Base-by-base conservation (phyloP, 2,888 invertebrate genomes). In the Hartigia nigra region DNA sequence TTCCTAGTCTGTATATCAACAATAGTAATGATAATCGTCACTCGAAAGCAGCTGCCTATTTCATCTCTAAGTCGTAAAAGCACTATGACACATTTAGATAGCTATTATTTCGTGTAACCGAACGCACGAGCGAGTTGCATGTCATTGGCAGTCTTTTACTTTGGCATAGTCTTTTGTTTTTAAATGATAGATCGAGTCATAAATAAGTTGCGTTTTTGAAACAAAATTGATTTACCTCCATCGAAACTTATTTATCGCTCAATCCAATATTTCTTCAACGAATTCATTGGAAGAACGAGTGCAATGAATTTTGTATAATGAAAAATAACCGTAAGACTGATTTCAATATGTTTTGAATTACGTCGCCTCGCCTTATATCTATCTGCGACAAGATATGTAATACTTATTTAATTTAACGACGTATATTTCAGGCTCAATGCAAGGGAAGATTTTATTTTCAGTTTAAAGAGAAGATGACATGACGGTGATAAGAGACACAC, bases 11-110 rank as follows among this genome's bases (percentile, higher is more conserved):
- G 23, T 23, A 55, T 23, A 55, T 55, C 9, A 9, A 23, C 23
- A 55, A 55, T 55, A 55, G 9, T 9, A 55, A 23, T 23, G 23
- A 23, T 23, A 55, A 77, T 74, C 11, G 74, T 74, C 74, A 77
- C 72, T 74, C 34, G n/a, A 77, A 77, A 77, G 12, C 5, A 36
- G 74, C 35, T 55, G 31, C 69, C 35, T 37, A 14, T 14, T 77
- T n/a, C 72, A 77, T n/a, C 74, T 11, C 37, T 31, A 69, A 32
- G 3, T 35, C 12, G 69, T 77, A n/a, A 31, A 55, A 31, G 37
- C 72, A 72, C 69, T 77, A 37, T 74, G 36, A 77, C 55, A 39
- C 74, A 74, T 77, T 77, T 77, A n/a, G 74, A 31, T n/a, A 74
- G 39, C 77, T 74, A 39, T 55, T 35, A 37, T 14, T 14, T 55